These are phyloP conservation scores for Congeria kusceri DNA, from an alignment of 2,888 invertebrate species.

Conservation along the genomic window DNA sequence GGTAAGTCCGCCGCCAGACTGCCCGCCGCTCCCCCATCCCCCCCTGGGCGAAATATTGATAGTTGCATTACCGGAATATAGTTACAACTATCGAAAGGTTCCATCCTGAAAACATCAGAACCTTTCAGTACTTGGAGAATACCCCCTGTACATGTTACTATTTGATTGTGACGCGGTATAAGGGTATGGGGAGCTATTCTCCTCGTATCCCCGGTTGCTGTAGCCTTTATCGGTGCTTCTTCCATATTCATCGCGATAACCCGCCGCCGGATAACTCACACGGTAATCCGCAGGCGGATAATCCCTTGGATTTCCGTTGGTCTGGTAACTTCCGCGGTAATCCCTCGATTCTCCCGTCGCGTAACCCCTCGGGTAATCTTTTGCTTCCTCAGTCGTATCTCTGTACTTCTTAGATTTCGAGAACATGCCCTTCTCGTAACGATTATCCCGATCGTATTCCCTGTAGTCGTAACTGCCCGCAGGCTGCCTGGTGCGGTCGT, in stretches of 20 bases:
- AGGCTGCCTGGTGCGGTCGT: slow-evolving; percentile 29
- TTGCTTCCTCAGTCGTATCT: slow-evolving; percentile 10
- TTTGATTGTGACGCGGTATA: slow-evolving; percentile 7
- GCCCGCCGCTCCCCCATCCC: too few relatives aligned
- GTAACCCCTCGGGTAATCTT: slow-evolving; percentile 23
- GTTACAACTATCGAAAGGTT: too few relatives aligned
- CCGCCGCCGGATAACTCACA: too few relatives aligned
- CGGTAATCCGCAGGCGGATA: too few relatives aligned
- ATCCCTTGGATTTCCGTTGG: too few relatives aligned
- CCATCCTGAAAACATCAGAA: too few relatives aligned
- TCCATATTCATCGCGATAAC: neutral
- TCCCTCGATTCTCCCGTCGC: neutral
- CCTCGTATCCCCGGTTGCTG: slow-evolving; percentile 3
- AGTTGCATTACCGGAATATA: too few relatives aligned
- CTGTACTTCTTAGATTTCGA: slow-evolving; percentile 30
- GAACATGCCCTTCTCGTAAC: slow-evolving; percentile 14
- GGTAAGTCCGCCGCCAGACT: too few relatives aligned
- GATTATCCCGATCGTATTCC: slow-evolving; percentile 23
- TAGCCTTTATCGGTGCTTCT: slow-evolving; percentile 26
- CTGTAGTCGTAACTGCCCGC: slow-evolving; percentile 24
- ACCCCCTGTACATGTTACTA: slow-evolving; percentile 57
- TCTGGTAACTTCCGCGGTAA: neutral
- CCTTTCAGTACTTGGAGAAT: slow-evolving; percentile 21
- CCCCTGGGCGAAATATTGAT: too few relatives aligned
- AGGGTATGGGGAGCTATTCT: neutral